These are phyloP conservation scores for Prunella strophiata DNA, from an alignment of 2,797 vertebrate species.

Conservation along the genomic window DNA sequence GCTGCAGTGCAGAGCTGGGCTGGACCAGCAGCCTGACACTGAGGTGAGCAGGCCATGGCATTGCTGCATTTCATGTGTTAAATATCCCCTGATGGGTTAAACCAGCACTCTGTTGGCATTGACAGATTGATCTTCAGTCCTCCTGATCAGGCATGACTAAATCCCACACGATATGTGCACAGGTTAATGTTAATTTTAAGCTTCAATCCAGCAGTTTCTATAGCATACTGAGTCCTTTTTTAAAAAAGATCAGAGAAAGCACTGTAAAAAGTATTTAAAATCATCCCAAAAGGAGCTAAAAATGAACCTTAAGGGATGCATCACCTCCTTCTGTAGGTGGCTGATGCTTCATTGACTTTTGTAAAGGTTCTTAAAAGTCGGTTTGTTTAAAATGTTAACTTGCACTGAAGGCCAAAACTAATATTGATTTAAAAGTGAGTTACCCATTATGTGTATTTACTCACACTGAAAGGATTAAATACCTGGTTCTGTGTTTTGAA, in stretches of 20 bases:
- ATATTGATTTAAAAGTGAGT: neutral
- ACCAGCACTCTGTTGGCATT: neutral
- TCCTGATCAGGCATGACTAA: neutral
- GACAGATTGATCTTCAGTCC: neutral
- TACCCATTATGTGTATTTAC: neutral
- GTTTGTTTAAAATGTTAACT: neutral
- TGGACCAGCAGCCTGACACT: neutral
- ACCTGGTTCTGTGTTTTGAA: neutral
- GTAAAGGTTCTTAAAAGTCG: neutral
- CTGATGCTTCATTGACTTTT: neutral
- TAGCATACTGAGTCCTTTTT: neutral
- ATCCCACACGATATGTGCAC: neutral
- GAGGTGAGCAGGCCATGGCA: neutral
- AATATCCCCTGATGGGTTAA: neutral
- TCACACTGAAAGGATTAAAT: neutral
- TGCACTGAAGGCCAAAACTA: neutral
- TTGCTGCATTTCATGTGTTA: neutral
- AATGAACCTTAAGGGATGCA: neutral
- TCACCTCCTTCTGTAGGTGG: neutral
- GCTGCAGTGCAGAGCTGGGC: constrained; percentile 70
- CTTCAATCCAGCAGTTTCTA: neutral
- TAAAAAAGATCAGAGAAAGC: neutral
- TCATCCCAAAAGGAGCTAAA: neutral
- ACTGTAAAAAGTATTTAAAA: neutral
- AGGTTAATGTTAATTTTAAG: neutral